Base-by-base conservation (phyloP, 2,888 invertebrate species). In the Hemistola chrysoprasaria region DNA sequence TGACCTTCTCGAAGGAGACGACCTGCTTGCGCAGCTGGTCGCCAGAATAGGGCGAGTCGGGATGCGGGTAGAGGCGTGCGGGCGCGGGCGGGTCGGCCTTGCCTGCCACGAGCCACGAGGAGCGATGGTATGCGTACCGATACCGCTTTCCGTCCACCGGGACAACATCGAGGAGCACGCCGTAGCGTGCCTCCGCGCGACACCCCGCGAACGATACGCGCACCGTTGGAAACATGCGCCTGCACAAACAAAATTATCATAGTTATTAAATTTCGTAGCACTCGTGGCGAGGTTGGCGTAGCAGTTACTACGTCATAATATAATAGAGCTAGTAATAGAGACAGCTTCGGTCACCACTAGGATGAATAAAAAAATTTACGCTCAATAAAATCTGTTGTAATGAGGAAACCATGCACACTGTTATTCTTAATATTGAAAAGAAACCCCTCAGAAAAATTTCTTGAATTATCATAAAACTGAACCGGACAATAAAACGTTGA, bases 191-290 rank as follows among this genome's bases (percentile, higher is more conserved):
- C 70, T 95, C 95, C 45, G 94, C 91, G 64, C 94, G 92, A 63
- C 94, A 92, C 1, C 95, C 95, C 59, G 94, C 94, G 91, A 99
- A 98, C 50, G 97, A 97, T 51, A 97, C 96, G 50, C 98, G 93
- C 66, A 98, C 94, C 56, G 98, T 98, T 56, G 98, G 98, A 85
- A 99, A 99, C 98, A 99, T 99, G 67, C 98, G 94, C 85, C 98
- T 98, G 91, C 53, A 20, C 90, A 41, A 36, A 51, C 28, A 24
- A 31, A 38, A 38, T 29, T 2, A 16, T 16, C 16, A 16, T 16
- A 16, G 44, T 40, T 28, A 11, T 6, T 41, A 31, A 33, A 16
- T 16, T 16, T 16, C 41, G 36, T 50, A 49, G 50, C 50, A 40
- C 31, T 42, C 41, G 44, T 50, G 47, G 41, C 40, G 20, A 16